Conservation (phyloP, 2,797 vertebrate genomes). For the Pelochelys cantorii region DNA sequence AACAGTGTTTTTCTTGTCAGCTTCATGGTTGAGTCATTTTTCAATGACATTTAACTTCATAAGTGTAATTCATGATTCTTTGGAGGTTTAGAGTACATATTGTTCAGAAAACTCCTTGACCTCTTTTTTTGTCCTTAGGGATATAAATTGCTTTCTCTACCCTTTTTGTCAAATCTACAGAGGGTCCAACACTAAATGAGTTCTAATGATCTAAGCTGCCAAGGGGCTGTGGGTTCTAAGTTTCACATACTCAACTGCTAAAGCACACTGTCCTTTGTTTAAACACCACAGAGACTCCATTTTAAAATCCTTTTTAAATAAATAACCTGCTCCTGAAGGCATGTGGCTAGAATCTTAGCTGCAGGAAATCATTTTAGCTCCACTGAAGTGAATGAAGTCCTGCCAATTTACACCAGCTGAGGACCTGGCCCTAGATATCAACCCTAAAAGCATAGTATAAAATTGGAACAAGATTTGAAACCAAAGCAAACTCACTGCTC, state of each 20-base stretch:
- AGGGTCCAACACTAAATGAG: slow-evolving; percentile 77
- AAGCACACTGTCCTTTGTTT: slow-evolving; percentile 73
- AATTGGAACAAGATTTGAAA: slow-evolving; percentile 61
- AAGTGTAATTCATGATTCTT: slow-evolving; percentile 82
- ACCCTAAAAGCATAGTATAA: slow-evolving; percentile 30
- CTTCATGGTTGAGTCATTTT: slow-evolving; percentile 86
- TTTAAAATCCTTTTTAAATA: slow-evolving; percentile 69
- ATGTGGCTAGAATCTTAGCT: slow-evolving; percentile 10
- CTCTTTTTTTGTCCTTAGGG: slow-evolving; percentile 81
- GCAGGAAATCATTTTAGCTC: slow-evolving; percentile 35
- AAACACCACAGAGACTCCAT: slow-evolving; percentile 65
- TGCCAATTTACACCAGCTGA: slow-evolving; percentile 36
- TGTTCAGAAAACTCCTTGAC: slow-evolving; percentile 82
- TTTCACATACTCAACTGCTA: slow-evolving; percentile 30
- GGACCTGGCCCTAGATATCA: slow-evolving; percentile 47
- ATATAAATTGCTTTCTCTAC: slow-evolving; percentile 76
- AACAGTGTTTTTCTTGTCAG: slow-evolving; percentile 85
- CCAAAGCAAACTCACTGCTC: slow-evolving; percentile 40
- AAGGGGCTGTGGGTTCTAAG: slow-evolving; percentile 45
- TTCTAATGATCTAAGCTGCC: slow-evolving; percentile 78
- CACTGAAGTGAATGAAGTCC: neutral
- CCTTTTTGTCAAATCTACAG: slow-evolving; percentile 77
- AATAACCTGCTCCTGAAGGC: slow-evolving; percentile 57
- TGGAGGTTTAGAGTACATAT: slow-evolving; percentile 73
- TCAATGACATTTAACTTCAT: slow-evolving; percentile 84